Percentiles rank a stretch among this genome's conserved stretches.
Conservation (phyloP, 2,888 invertebrate species). For the Margaritifera margaritifera region DNA sequence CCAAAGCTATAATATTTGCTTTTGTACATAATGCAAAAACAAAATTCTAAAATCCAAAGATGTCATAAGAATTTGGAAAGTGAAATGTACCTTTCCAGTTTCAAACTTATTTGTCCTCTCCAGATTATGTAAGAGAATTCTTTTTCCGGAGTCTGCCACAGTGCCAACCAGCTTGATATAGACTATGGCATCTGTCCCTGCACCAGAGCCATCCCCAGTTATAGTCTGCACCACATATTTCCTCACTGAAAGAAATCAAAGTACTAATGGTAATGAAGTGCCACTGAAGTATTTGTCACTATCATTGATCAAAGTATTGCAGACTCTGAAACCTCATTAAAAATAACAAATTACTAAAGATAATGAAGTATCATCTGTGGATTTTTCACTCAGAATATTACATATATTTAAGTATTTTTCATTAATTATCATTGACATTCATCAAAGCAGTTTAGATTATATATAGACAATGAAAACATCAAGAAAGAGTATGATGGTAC, state of each 20-base stretch:
- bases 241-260: conserved; percentile 42
- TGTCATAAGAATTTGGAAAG: not conserved
- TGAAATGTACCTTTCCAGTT: conserved; percentile 52
- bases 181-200: conserved; percentile 59
- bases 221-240: conserved; percentile 56
- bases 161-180: conserved; percentile 59
- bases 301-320: no score
- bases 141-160: conserved; percentile 59
- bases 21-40: not conserved
- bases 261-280: not conserved
- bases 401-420: no score
- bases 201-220: conserved; percentile 56
- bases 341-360: no score
- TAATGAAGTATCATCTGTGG: no score
- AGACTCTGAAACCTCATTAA: no score
- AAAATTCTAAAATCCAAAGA: not conserved
- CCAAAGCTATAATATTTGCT: no score
- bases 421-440: no score
- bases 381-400: no score
- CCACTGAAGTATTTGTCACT: no score
- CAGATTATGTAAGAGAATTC: conserved; percentile 51
- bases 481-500: no score
- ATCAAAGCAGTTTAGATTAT: no score
- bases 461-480: no score
- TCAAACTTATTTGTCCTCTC: conserved; percentile 55